Percentiles rank a stretch among this genome's conserved stretches.
Evolutionary conservation across 2,113 vertebrate genomes (phyloP).

Genomic region (Melanerpes aurifrons): DNA sequence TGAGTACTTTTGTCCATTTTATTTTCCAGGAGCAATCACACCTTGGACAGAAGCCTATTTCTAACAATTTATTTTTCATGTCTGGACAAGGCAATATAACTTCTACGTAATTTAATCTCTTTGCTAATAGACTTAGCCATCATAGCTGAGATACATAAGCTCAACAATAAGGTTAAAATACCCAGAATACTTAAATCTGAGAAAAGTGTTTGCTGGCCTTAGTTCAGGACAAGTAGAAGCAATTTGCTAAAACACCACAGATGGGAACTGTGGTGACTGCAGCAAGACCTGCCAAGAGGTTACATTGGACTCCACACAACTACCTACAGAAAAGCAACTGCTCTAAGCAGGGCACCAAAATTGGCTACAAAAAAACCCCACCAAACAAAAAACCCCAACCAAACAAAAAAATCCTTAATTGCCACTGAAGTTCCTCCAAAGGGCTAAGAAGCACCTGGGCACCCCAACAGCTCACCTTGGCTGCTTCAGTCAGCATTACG

Average conservation of each 20-base stretch:
- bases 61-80: constrained; percentile 63
- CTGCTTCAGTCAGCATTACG: background rate
- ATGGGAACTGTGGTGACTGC: fast-evolving
- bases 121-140: constrained; percentile 46
- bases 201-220: constrained; percentile 42
- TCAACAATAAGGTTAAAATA: constrained; percentile 61
- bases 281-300: background rate
- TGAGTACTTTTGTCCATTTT: constrained; percentile 29
- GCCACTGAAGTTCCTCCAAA: background rate
- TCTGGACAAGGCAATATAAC: constrained; percentile 59
- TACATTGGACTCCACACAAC: background rate
- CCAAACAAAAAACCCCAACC: too few relatives aligned
- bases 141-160: constrained; percentile 35
- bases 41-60: constrained; percentile 49
- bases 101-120: constrained; percentile 64
- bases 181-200: constrained; percentile 37
- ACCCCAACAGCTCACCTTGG: background rate
- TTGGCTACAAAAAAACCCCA: background rate
- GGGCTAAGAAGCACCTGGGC: background rate
- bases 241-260: background rate
- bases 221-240: constrained; percentile 29
- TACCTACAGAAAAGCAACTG: background rate
- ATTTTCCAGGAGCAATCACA: constrained; percentile 36
- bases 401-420: background rate
- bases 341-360: background rate